Conservation (phyloP, 64 coral and sea anemone species). For the Montipora capricornis region DNA sequence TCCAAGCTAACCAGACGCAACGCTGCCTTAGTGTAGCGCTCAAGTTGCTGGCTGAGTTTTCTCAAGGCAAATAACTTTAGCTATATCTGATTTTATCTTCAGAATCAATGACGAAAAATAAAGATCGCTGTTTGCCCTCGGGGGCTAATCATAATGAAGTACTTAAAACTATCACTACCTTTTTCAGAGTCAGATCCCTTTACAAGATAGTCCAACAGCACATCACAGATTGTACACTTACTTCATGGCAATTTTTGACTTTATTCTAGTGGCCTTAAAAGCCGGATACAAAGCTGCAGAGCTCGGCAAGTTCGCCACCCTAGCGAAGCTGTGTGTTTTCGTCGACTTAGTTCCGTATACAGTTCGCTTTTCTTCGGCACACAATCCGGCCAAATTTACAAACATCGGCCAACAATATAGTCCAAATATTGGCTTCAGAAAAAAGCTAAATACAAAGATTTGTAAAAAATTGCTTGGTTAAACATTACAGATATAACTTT, state of each 20-base stretch:
- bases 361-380: constrained; percentile 31
- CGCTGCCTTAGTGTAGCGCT: not conserved
- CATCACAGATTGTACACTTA: not conserved
- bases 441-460: constrained; percentile 44
- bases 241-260: not conserved
- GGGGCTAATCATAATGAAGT: constrained; percentile 39
- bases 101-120: constrained; percentile 36
- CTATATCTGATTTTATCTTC: constrained; percentile 43
- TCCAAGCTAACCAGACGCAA: not conserved
- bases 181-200: not conserved
- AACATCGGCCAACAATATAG: constrained; percentile 35
- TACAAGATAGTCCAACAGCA: not conserved
- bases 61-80: constrained; percentile 13
- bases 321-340: not conserved
- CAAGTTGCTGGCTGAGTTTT: not conserved
- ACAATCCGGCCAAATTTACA: constrained; percentile 45
- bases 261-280: not conserved
- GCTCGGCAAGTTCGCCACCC: not conserved
- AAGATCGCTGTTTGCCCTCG: constrained; percentile 26
- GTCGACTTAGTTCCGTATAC: not conserved
- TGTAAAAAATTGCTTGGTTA: constrained; percentile 35
- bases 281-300: not conserved
- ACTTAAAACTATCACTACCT: not conserved
- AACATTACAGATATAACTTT: constrained; percentile 21
- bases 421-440: constrained; percentile 50